Percentiles rank a stretch among this genome's conserved stretches.
Conservation (phyloP, 2,888 invertebrate genomes). For the Xestia ashworthii region DNA sequence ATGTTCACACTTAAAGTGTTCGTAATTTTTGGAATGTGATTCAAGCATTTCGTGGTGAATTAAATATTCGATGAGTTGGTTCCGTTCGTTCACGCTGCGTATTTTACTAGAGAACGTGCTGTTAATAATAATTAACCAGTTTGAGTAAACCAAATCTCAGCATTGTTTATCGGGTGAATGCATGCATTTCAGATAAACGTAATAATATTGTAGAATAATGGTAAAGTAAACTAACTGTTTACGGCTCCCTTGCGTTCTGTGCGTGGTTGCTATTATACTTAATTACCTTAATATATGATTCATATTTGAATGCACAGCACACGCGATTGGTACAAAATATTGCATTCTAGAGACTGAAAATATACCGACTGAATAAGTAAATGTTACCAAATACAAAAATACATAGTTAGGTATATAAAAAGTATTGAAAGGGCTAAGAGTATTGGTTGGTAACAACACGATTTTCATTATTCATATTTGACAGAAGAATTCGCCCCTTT, state of each 20-base stretch:
- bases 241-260: conserved; percentile 15
- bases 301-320: not conserved
- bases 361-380: not conserved
- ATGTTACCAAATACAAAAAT: not conserved
- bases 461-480: conserved; percentile 68
- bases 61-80: conserved; percentile 39
- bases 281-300: not conserved
- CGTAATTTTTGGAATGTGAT: conserved; percentile 57
- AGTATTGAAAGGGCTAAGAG: conserved; percentile 57
- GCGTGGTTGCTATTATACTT: not conserved
- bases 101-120: conserved; percentile 26
- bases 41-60: conserved; percentile 36
- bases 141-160: conserved; percentile 1
- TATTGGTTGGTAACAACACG: conserved; percentile 58
- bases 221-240: conserved; percentile 11
- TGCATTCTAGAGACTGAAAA: not conserved
- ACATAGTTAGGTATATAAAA: conserved; percentile 23
- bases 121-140: conserved; percentile 30
- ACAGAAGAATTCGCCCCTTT: conserved; percentile 54
- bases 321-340: conserved; percentile 1
- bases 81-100: conserved; percentile 19
- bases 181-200: not conserved
- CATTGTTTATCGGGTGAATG: not conserved
- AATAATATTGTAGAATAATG: conserved; percentile 15
- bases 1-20: conserved; percentile 47